These are phyloP conservation scores for Megaptera novaeangliae DNA, from an alignment of 2,113 vertebrate genomes.

Conservation along the genomic window DNA sequence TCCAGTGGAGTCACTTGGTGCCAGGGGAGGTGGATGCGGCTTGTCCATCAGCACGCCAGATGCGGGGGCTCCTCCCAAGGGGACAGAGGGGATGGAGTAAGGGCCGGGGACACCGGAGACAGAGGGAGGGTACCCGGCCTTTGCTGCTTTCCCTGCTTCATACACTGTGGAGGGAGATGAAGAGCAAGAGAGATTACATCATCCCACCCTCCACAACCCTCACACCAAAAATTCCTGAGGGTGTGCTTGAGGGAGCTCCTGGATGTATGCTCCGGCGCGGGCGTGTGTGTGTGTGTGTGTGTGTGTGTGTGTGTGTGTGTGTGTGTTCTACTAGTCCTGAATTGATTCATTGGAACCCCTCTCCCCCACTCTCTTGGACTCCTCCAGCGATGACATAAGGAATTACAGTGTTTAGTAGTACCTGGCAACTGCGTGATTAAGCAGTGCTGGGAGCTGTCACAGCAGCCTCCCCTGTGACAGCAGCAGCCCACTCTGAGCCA, in stretches of 20 bases:
- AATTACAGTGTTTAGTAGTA: neutral
- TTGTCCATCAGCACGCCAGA: constrained; percentile 89
- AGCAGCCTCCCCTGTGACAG: neutral
- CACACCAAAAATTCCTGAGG: neutral
- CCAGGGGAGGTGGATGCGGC: constrained; percentile 84
- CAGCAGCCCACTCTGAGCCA: neutral
- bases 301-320: neutral
- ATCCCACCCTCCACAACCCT: constrained; percentile 54
- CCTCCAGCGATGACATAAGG: neutral
- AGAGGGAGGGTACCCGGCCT: constrained; percentile 84
- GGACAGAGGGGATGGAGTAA: constrained; percentile 92
- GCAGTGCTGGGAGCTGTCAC: neutral
- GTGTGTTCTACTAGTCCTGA: neutral
- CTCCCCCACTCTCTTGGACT: neutral
- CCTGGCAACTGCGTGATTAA: neutral
- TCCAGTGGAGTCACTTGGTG: constrained; percentile 78
- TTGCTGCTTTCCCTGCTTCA: constrained; percentile 94
- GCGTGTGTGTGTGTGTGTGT: neutral
- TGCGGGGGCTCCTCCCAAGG: constrained; percentile 86
- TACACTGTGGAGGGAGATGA: constrained; percentile 87
- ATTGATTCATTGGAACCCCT: neutral
- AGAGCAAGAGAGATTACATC: constrained; percentile 56
- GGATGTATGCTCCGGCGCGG: fast-evolving
- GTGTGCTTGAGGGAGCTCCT: neutral
- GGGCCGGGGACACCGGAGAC: constrained; percentile 89